These are phyloP conservation scores for Leucopsar rothschildi DNA, from an alignment of 2,113 vertebrate species.

Conservation along the genomic window DNA sequence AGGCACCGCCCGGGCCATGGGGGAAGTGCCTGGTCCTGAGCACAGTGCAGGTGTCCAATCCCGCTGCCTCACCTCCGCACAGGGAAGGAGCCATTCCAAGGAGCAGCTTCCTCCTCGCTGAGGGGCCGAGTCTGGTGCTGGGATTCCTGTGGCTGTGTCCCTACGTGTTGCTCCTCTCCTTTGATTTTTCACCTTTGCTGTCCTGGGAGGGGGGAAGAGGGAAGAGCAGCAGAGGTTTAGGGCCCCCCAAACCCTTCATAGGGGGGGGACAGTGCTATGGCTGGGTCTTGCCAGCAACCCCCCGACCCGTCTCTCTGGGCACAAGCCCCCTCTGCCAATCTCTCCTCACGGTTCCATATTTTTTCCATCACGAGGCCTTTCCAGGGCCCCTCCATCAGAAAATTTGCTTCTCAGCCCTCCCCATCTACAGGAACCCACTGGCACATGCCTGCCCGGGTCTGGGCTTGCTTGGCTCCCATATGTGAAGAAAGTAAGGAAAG, in stretches of 20 bases:
- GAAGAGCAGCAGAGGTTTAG: neutral
- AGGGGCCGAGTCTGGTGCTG: neutral
- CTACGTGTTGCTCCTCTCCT: constrained; percentile 66
- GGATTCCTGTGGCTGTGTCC: neutral
- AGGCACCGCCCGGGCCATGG: neutral
- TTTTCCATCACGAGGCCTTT: neutral
- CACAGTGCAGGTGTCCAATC: neutral
- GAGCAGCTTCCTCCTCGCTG: constrained; percentile 8
- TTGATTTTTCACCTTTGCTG: constrained; percentile 65
- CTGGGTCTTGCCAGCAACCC: neutral
- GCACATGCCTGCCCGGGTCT: neutral
- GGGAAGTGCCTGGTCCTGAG: constrained; percentile 5
- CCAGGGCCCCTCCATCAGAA: neutral
- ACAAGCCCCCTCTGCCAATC: neutral
- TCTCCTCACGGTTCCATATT: neutral
- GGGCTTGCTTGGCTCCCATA: neutral
- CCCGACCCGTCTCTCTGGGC: fast-evolving
- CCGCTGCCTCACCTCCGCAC: neutral
- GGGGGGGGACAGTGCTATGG: neutral
- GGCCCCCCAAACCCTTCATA: neutral
- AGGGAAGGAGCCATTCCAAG: constrained; percentile 38
- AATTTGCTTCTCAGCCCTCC: neutral
- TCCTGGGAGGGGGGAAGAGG: neutral
- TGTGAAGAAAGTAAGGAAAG: neutral
- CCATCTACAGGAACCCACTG: fast-evolving